A percentile compares a stretch with the other conserved stretches of the same genome.
These are phyloP conservation scores for Mustela nigripes DNA, from an alignment of 2,113 vertebrate genomes.

Conservation along the genomic window DNA sequence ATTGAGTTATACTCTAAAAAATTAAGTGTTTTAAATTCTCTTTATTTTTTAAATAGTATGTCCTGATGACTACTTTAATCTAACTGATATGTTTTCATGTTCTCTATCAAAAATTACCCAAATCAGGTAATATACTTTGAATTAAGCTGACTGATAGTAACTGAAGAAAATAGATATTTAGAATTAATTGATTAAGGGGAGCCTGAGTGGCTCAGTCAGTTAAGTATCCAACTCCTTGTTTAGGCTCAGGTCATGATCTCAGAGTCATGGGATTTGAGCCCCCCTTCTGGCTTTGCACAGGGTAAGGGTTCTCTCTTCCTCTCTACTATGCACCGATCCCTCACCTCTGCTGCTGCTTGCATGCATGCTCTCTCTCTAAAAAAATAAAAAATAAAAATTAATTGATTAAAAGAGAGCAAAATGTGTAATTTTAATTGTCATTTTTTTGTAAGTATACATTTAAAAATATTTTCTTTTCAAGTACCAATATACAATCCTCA, in stretches of 20 bases:
- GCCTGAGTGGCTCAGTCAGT: not conserved
- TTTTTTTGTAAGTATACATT: not conserved
- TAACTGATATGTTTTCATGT: not conserved
- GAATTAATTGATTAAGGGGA: not conserved
- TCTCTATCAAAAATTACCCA: not conserved
- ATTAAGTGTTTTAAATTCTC: not conserved
- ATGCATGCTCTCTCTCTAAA: not conserved
- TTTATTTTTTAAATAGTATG: not conserved
- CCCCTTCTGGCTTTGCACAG: not conserved
- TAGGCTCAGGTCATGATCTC: not conserved
- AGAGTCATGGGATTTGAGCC: not conserved
- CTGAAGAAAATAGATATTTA: not conserved
- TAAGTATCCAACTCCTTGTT: not conserved
- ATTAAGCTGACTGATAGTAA: not conserved
- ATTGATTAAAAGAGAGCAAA: not conserved
- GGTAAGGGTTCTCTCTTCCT: not conserved
- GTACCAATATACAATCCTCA: not conserved
- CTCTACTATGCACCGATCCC: not conserved
- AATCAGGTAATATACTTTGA: not conserved
- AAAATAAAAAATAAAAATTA: not conserved
- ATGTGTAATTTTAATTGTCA: not conserved
- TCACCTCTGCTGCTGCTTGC: not conserved
- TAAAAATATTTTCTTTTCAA: not conserved
- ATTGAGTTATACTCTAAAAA: not conserved
- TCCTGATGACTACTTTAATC: not conserved